phyloP scores from a whole-genome alignment of 2,113 vertebrate species.

The Rhinichthys klamathensis region DNA sequence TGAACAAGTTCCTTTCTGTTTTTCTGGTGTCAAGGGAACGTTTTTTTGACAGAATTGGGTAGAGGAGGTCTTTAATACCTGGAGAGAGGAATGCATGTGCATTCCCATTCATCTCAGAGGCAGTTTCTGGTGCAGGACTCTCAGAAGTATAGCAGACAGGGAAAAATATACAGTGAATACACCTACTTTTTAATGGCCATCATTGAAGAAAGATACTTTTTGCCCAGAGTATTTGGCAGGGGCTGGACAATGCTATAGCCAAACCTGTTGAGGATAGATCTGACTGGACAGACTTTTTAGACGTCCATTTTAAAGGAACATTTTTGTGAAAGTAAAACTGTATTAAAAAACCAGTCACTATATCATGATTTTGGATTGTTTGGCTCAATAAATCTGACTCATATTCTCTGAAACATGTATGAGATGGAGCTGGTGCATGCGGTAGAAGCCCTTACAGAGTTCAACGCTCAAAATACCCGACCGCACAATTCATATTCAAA shows the following conservation, averaged over 20 bases:
- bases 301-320: neutral
- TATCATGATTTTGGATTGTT: slow-evolving; percentile 5
- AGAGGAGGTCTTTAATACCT: neutral
- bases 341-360: neutral
- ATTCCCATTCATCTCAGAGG: slow-evolving; percentile 5
- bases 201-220: neutral
- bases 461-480: slow-evolving; percentile 19
- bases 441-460: neutral
- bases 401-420: neutral
- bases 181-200: neutral
- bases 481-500: slow-evolving; percentile 19
- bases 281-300: neutral
- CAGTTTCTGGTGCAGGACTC: neutral
- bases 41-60: slow-evolving; percentile 30
- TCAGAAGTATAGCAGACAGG: neutral
- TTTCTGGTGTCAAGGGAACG: neutral
- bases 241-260: neutral
- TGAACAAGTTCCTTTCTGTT: neutral
- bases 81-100: neutral
- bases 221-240: neutral
- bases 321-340: neutral
- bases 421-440: neutral
- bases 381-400: neutral
- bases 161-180: neutral
- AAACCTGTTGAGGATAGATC: neutral